Evolutionary conservation across 2,113 vertebrate species (phyloP), one percentile per base, ranked within the genome.

Genomic region (Thinocorus orbignyianus): DNA sequence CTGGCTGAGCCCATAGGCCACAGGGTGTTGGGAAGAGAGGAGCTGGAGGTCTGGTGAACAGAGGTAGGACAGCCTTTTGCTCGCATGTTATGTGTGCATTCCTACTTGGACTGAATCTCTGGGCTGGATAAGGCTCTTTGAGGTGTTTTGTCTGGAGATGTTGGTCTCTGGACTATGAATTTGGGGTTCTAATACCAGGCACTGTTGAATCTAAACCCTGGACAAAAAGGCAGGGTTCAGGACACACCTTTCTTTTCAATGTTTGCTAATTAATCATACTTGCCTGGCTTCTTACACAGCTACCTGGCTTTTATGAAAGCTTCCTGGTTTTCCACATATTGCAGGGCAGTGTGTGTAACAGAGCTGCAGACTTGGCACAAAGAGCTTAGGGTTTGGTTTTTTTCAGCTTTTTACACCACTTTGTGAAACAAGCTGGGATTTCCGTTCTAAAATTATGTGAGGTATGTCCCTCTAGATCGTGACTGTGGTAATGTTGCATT

Each of bases 391-490:
- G 10, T 41, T 23, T 55, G 17, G 31, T 31, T 54, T 2, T 0
- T 6, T 13, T 39, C 35, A 46, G 10, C 11, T 77, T 81, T 61
- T 86, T 51, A 33, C 10, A 17, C 25, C 39, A 54, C 31, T 92
- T 55, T 33, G 52, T 81, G 25, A 62, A 81, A 81, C 20, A 72
- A 62, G 17, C 11, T 81, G 64, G 17, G 33, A 61, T 86, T 94
- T 81, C 13, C 1, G 0, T 46, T 77, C 41, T 72, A 77, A 81
- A 72, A 25, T 49, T 26, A 26, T 0, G 0, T n/a, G 17, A 13
- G 9, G 19, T 17, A 4, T 42, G 24, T 64, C 23, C 20, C 14
- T 69, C 14, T 61, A 52, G 37, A 58, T 79, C 0, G 0, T 54
- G 35, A 55, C 52, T 31, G 11, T 55, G 26, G 23, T 31, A 68